Conservation (phyloP, 53 echinoderm and acorn worm species). For the Arbacia lixula region DNA sequence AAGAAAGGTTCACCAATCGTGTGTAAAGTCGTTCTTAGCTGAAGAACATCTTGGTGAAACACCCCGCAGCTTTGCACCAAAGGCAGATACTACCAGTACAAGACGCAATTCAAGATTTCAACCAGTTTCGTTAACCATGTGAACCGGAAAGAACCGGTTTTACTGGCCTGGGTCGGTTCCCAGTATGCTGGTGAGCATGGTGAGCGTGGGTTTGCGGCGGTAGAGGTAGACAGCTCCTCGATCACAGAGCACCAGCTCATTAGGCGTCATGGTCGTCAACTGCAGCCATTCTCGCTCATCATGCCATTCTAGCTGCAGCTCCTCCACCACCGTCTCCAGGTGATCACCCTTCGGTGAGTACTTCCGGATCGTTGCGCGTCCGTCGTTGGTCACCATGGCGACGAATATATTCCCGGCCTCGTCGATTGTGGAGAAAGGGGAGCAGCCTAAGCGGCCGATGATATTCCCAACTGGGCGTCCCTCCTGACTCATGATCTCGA, state of each 20-base stretch:
- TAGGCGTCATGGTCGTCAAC: slow-evolving; percentile 17
- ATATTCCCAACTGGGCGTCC: slow-evolving; percentile 17
- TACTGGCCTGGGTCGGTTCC: background rate
- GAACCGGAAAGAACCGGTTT: background rate
- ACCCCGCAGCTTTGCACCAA: too few species aligned
- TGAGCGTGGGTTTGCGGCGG: slow-evolving; percentile 18
- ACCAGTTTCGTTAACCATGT: too few species aligned
- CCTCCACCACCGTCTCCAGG: slow-evolving; percentile 49
- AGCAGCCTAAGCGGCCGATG: slow-evolving; percentile 30
- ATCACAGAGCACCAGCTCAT: slow-evolving; percentile 36
- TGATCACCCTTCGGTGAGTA: slow-evolving; percentile 39
- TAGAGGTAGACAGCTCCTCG: slow-evolving; percentile 35
- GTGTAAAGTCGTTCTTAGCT: too few species aligned
- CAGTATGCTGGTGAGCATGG: slow-evolving; percentile 10
- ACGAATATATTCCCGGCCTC: slow-evolving; percentile 37
- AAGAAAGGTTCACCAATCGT: too few species aligned
- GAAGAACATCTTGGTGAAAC: too few species aligned
- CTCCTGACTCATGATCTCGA: slow-evolving; percentile 44
- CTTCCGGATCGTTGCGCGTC: slow-evolving; percentile 17
- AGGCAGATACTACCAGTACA: too few species aligned
- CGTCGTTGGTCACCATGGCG: slow-evolving; percentile 52
- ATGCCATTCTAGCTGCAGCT: slow-evolving; percentile 39
- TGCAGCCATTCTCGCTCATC: slow-evolving; percentile 35
- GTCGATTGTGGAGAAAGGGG: slow-evolving; percentile 31
- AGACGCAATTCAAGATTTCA: too few species aligned